A percentile compares a stretch with the other conserved stretches of the same genome.
Evolutionary conservation across 2,113 vertebrate genomes (phyloP).

Genomic region (Ivindomyrus marchei): DNA sequence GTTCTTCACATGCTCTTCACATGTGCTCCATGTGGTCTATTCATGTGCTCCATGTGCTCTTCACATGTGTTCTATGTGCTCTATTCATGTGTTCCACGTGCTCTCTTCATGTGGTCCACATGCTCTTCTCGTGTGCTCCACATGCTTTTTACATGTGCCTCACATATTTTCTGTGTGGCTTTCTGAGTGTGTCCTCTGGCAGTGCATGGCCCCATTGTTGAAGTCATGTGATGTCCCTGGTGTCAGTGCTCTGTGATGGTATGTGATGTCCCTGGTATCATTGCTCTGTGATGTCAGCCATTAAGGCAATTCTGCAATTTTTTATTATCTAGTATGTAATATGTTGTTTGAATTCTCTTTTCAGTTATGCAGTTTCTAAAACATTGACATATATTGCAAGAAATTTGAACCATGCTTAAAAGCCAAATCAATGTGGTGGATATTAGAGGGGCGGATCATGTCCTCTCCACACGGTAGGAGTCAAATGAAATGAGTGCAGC

Average conservation of each 20-base stretch:
- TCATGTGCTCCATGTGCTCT: too few relatives aligned
- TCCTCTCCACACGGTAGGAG: not conserved
- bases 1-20: not conserved
- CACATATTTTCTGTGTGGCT: not conserved
- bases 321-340: not conserved
- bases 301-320: not conserved
- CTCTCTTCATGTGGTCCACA: too few relatives aligned
- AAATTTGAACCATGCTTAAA: not conserved
- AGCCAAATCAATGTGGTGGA: not conserved
- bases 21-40: not conserved
- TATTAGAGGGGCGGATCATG: not conserved
- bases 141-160: not conserved
- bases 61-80: too few relatives aligned
- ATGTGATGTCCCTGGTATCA: too few relatives aligned
- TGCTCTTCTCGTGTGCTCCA: too few relatives aligned
- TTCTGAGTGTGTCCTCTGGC: not conserved
- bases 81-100: too few relatives aligned
- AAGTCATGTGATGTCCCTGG: not conserved
- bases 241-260: too few relatives aligned
- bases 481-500: too few relatives aligned
- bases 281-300: not conserved
- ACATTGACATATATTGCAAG: not conserved
- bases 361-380: not conserved
- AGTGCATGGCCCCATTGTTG: not conserved
- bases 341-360: not conserved